Conservation (phyloP, 1,140 invertebrate genomes). For the Ceratina australensis region DNA sequence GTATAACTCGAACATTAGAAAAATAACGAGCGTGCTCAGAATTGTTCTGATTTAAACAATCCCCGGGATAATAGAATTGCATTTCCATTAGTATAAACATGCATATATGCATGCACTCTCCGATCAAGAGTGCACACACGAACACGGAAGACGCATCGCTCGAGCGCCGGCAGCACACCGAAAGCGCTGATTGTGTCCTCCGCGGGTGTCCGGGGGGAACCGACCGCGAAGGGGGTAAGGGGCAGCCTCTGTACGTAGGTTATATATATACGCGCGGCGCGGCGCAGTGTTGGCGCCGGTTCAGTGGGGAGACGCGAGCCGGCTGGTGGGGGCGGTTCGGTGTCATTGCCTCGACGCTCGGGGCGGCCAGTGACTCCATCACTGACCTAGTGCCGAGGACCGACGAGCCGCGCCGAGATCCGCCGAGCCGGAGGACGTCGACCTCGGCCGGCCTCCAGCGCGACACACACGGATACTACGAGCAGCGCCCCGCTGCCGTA, state of each 20-base stretch:
- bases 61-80: too few relatives aligned
- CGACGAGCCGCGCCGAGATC: constrained; percentile 66
- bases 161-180: not conserved
- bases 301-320: not conserved
- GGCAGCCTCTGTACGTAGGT: not conserved
- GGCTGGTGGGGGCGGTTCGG: constrained; percentile 61
- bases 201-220: constrained; percentile 11
- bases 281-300: not conserved
- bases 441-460: constrained; percentile 71
- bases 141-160: constrained; percentile 10
- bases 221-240: not conserved
- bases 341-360: constrained; percentile 80
- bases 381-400: constrained; percentile 79
- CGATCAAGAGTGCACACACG: constrained; percentile 40
- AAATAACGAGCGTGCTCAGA: too few relatives aligned
- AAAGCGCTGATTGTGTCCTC: constrained; percentile 11
- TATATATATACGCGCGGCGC: not conserved
- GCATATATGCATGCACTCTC: constrained; percentile 31
- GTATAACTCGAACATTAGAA: too few relatives aligned
- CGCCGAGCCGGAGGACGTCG: constrained; percentile 72
- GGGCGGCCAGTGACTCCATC: constrained; percentile 80
- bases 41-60: too few relatives aligned
- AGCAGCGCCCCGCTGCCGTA: constrained; percentile 59
- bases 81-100: constrained; percentile 1
- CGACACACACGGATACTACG: constrained; percentile 65